Evolutionary conservation across 2,888 invertebrate species (phyloP).

Genomic region (Athalia circularis): DNA sequence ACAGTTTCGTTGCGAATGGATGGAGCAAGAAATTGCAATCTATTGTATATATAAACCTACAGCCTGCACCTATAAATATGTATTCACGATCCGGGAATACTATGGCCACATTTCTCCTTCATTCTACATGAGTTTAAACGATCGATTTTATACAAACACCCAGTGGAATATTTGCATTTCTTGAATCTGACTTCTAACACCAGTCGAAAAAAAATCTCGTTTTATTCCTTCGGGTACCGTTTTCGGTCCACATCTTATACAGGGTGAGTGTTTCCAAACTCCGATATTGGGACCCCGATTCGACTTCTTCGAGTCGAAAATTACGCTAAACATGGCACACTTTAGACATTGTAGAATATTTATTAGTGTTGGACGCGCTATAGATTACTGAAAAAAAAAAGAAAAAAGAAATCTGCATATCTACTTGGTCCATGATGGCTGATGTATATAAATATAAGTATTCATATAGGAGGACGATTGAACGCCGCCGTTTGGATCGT

Average conservation of each 20-base stretch:
- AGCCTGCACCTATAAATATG: background rate
- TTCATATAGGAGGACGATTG: background rate
- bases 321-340: background rate
- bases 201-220: too few relatives aligned
- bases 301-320: too few relatives aligned
- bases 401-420: conserved; percentile 24
- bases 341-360: background rate
- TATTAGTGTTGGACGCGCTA: background rate
- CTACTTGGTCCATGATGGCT: conserved; percentile 20
- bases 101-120: background rate
- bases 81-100: background rate
- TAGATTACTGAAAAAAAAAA: too few relatives aligned
- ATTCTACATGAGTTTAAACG: too few relatives aligned
- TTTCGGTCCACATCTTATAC: too few relatives aligned
- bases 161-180: too few relatives aligned
- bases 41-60: background rate
- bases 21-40: conserved; percentile 43
- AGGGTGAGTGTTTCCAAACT: too few relatives aligned
- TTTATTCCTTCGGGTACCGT: too few relatives aligned
- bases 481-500: conserved; percentile 11
- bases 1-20: conserved; percentile 36
- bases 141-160: too few relatives aligned
- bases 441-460: conserved; percentile 10
- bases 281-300: too few relatives aligned
- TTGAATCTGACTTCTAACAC: too few relatives aligned